Conservation (phyloP, 2,797 vertebrate genomes). For the Bufotes viridis region DNA sequence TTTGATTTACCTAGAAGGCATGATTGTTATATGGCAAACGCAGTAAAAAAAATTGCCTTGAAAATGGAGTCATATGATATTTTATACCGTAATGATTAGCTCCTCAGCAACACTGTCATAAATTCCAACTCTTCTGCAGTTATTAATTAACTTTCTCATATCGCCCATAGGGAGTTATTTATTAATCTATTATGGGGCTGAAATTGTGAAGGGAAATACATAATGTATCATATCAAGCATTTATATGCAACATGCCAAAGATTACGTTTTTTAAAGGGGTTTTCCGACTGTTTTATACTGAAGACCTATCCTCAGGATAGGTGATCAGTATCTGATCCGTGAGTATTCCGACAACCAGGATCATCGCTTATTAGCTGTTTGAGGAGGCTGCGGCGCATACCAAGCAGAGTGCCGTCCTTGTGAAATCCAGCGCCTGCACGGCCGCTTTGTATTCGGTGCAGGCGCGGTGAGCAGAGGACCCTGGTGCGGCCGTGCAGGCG, state of each 20-base stretch:
- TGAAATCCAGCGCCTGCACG: too few relatives aligned
- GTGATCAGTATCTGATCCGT: too few relatives aligned
- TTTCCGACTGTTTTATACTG: too few relatives aligned
- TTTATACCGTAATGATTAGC: constrained; percentile 1
- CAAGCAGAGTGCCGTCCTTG: too few relatives aligned
- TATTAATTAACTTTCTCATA: constrained; percentile 29
- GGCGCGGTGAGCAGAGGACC: too few relatives aligned
- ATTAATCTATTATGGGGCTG: constrained; percentile 12
- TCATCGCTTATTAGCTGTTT: too few relatives aligned
- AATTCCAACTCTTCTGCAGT: constrained; percentile 16
- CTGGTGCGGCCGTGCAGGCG: too few relatives aligned
- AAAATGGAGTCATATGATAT: neutral
- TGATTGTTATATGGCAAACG: neutral
- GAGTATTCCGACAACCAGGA: too few relatives aligned
- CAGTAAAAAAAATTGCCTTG: neutral
- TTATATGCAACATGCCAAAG: neutral
- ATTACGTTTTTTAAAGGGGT: neutral
- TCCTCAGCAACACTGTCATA: neutral
- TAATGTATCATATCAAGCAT: neutral
- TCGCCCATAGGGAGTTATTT: neutral
- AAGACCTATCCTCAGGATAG: too few relatives aligned
- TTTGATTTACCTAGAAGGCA: neutral
- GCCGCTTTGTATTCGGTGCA: too few relatives aligned
- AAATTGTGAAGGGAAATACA: neutral
- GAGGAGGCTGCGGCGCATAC: too few relatives aligned